Evolutionary conservation across 2,888 invertebrate genomes (phyloP), one percentile per base, ranked within the genome.

Genomic region (Linhomoeus sp.): DNA sequence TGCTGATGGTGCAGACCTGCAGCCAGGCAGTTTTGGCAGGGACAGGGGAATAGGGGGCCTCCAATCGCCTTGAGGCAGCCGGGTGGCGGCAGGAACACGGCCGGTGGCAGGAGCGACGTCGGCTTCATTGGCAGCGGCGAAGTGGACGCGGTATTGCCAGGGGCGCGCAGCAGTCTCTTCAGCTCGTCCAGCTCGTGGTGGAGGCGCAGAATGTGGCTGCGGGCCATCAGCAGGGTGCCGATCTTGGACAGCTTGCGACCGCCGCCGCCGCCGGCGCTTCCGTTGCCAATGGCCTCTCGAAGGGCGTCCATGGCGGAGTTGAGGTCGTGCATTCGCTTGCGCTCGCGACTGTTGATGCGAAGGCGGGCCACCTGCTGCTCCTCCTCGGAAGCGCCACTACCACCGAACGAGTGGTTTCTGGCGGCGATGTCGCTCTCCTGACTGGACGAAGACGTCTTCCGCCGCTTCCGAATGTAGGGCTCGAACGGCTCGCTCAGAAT

Each of bases 141-240:
- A n/a, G n/a, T n/a, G n/a, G n/a, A n/a, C n/a, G n/a, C n/a, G n/a
- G n/a, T n/a, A n/a, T n/a, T n/a, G n/a, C n/a, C n/a, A n/a, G n/a
- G n/a, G n/a, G n/a, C n/a, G n/a, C n/a, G n/a, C n/a, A n/a, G n/a
- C n/a, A n/a, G n/a, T n/a, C n/a, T n/a, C n/a, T n/a, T n/a, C n/a
- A 29, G 41, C 29, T 25, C 12, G 9, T 17, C 41, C 12, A 12
- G 3, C n/a, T 17, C n/a, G 37, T 37, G 17, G 9, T 17, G 15
- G 26, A 47, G 88, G 87, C 88, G 87, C 45, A 88, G 75, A 61
- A 88, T 88, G 67, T 84, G 88, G 69, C 92, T 92, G 66, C 88
- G 88, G 53, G 90, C 90, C 50, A 90, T 71, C 12, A 92, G 72
- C 3, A 90, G 72, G 0, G 90, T 92, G 39, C 87, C 88, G 54